A percentile compares a stretch with the other conserved stretches of the same genome.
Conservation (phyloP, 2,113 vertebrate species). For the Micronycteris hirsuta region DNA sequence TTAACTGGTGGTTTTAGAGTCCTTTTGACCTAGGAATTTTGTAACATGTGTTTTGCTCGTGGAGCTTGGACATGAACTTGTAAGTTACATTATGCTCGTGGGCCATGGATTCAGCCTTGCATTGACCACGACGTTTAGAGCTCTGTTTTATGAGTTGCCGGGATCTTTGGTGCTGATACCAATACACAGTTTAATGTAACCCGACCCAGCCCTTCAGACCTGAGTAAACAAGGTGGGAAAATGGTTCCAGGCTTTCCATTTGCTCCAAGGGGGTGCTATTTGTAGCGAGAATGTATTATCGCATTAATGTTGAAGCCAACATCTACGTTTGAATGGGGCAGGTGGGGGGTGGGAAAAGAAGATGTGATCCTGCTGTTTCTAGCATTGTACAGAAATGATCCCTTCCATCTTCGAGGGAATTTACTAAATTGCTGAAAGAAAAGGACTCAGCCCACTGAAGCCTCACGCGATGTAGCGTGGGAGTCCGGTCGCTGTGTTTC, state of each 20-base stretch:
- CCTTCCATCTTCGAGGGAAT: background rate
- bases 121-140: background rate
- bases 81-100: background rate
- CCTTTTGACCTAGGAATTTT: background rate
- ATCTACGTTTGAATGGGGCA: background rate
- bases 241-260: background rate
- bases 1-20: background rate
- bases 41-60: conserved; percentile 3
- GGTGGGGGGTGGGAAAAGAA: background rate
- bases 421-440: background rate
- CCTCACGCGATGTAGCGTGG: rapidly evolving
- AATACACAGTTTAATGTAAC: conserved; percentile 36
- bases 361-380: background rate
- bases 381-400: background rate
- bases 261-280: background rate
- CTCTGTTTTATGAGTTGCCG: background rate
- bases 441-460: background rate
- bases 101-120: background rate
- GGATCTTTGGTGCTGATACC: conserved; percentile 39
- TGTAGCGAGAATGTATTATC: background rate
- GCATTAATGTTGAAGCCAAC: background rate
- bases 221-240: conserved; percentile 52
- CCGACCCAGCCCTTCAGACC: conserved; percentile 56
- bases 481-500: background rate
- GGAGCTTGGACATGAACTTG: background rate